phyloP scores from a whole-genome alignment of 1,140 invertebrate species.

The Calliphora vicina region DNA sequence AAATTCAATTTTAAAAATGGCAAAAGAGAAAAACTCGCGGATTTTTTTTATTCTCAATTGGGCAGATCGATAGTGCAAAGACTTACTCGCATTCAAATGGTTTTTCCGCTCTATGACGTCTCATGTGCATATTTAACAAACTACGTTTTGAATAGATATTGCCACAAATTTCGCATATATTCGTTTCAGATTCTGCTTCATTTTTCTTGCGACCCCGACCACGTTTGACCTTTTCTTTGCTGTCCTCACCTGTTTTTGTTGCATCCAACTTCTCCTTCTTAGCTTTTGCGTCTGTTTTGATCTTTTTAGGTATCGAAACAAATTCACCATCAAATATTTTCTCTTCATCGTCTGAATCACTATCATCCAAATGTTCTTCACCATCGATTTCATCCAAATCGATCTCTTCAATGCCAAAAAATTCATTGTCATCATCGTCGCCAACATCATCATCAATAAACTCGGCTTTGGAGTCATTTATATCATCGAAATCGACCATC shows the following conservation, averaged over 20 bases:
- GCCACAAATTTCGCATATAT: slow-evolving; percentile 59
- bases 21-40: too few species aligned
- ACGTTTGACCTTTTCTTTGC: slow-evolving; percentile 23
- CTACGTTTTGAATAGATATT: slow-evolving; percentile 58
- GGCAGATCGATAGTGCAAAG: too few species aligned
- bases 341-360: slow-evolving; percentile 51
- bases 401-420: slow-evolving; percentile 36
- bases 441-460: neutral
- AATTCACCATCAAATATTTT: slow-evolving; percentile 15
- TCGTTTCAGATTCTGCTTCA: slow-evolving; percentile 46
- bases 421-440: slow-evolving; percentile 40
- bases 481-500: slow-evolving; percentile 52
- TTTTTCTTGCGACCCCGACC: slow-evolving; percentile 27
- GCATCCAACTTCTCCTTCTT: slow-evolving; percentile 32
- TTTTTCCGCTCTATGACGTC: slow-evolving; percentile 56
- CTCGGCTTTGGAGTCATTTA: slow-evolving; percentile 45
- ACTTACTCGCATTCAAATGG: slow-evolving; percentile 59
- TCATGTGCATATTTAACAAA: slow-evolving; percentile 58
- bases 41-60: too few species aligned
- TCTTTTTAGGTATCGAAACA: slow-evolving; percentile 29
- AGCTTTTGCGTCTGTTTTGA: slow-evolving; percentile 42
- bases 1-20: too few species aligned
- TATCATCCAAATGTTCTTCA: slow-evolving; percentile 40
- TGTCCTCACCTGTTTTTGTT: slow-evolving; percentile 32
- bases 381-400: slow-evolving; percentile 32